phyloP scores from a whole-genome alignment of 2,888 invertebrate species.

The Dicyrtoma fusca region DNA sequence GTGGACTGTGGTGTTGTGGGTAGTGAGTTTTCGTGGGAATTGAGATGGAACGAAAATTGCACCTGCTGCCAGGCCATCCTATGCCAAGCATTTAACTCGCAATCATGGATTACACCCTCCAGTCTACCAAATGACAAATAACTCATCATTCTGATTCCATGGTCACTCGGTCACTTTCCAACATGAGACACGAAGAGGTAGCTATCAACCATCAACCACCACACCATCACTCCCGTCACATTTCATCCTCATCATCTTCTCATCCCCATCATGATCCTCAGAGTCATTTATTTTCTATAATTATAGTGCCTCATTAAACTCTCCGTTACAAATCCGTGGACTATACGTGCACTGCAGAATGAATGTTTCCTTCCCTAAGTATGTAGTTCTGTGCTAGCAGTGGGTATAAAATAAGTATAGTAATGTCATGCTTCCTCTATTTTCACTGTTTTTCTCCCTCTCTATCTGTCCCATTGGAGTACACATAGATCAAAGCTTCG shows the following conservation, averaged over 20 bases:
- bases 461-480: not conserved
- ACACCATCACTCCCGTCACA: not conserved
- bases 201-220: not conserved
- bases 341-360: too few species aligned
- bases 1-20: too few species aligned
- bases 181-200: not conserved
- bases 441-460: too few species aligned
- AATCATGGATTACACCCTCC: constrained; percentile 29
- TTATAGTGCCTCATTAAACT: not conserved
- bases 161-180: constrained; percentile 29
- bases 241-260: not conserved
- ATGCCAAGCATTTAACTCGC: constrained; percentile 9
- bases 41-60: constrained; percentile 25
- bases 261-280: not conserved
- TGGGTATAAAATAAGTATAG: not conserved
- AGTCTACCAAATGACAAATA: constrained; percentile 14
- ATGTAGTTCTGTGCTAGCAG: not conserved
- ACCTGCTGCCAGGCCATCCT: constrained; percentile 13
- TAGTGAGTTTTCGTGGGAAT: constrained; percentile 7
- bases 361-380: too few species aligned
- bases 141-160: constrained; percentile 23
- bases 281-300: not conserved
- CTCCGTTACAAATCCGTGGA: not conserved
- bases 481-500: too few species aligned
- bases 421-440: too few species aligned